These are phyloP conservation scores for Merops nubicus DNA, from an alignment of 2,113 vertebrate genomes.

Conservation along the genomic window DNA sequence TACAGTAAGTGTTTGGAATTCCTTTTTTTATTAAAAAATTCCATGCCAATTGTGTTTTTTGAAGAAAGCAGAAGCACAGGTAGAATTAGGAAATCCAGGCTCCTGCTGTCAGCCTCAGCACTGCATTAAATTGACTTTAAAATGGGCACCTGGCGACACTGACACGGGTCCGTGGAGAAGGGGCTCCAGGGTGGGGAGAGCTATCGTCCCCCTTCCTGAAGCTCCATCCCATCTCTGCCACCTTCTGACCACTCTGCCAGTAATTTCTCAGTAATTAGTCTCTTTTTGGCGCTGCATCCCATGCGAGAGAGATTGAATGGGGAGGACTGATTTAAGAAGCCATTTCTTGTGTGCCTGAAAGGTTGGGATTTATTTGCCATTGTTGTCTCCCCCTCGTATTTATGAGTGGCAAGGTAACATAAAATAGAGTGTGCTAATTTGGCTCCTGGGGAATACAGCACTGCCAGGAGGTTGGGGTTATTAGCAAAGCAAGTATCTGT, in stretches of 20 bases:
- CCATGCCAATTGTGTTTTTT: slow-evolving; percentile 62
- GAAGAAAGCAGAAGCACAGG: slow-evolving; percentile 15
- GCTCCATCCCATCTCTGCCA: background rate
- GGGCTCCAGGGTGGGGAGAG: background rate
- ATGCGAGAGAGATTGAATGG: rapidly evolving
- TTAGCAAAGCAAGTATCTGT: background rate
- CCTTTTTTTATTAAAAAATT: slow-evolving; percentile 82
- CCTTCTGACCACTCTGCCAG: rapidly evolving
- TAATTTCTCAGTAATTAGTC: background rate
- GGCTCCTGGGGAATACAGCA: background rate
- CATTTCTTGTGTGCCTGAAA: rapidly evolving
- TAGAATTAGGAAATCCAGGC: slow-evolving; percentile 62
- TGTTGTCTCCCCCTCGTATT: background rate
- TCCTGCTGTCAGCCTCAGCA: slow-evolving; percentile 5
- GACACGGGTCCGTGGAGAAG: background rate
- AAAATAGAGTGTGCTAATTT: background rate
- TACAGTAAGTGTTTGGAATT: slow-evolving; percentile 75
- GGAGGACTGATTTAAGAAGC: background rate
- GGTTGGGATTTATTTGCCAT: background rate
- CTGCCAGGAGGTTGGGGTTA: background rate
- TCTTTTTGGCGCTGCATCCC: background rate
- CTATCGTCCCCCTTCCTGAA: background rate
- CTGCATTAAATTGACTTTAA: slow-evolving; percentile 2
- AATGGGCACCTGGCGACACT: background rate
- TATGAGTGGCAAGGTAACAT: background rate